Conservation (phyloP, 37 sponge, comb jelly and placozoan genomes). For the Bolinopsis microptera region DNA sequence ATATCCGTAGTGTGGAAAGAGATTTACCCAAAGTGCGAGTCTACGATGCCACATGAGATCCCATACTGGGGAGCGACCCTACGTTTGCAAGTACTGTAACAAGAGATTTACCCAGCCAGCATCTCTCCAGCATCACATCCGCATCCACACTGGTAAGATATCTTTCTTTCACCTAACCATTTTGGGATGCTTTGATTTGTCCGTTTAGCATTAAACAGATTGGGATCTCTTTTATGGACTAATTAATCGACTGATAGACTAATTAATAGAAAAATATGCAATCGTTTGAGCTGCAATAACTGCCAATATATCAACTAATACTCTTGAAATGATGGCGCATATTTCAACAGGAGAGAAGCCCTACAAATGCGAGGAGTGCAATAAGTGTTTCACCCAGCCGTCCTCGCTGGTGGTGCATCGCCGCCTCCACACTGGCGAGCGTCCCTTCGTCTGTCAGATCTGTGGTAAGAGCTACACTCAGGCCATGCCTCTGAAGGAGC, state of each 20-base stretch:
- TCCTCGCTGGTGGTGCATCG: constrained; percentile 58
- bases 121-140: constrained; percentile 59
- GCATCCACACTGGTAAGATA: constrained; percentile 52
- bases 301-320: too few relatives aligned
- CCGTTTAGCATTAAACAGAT: too few relatives aligned
- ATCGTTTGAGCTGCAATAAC: too few relatives aligned
- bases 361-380: constrained; percentile 55
- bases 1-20: constrained; percentile 20
- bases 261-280: too few relatives aligned
- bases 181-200: too few relatives aligned
- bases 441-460: constrained; percentile 15
- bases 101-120: constrained; percentile 58
- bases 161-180: neutral
- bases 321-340: too few relatives aligned
- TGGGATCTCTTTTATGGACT: too few relatives aligned
- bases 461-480: neutral
- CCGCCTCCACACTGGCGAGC: constrained; percentile 28
- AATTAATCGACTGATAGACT: too few relatives aligned
- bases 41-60: constrained; percentile 59
- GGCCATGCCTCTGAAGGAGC: constrained; percentile 26
- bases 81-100: constrained; percentile 3
- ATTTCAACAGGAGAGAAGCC: constrained; percentile 53
- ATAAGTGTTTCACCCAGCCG: constrained; percentile 53
- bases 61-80: constrained; percentile 64
- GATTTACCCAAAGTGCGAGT: constrained; percentile 62